A percentile compares a stretch with the other conserved stretches of the same genome.
Conservation (phyloP, 2,888 invertebrate genomes). For the Metalampra italica region DNA sequence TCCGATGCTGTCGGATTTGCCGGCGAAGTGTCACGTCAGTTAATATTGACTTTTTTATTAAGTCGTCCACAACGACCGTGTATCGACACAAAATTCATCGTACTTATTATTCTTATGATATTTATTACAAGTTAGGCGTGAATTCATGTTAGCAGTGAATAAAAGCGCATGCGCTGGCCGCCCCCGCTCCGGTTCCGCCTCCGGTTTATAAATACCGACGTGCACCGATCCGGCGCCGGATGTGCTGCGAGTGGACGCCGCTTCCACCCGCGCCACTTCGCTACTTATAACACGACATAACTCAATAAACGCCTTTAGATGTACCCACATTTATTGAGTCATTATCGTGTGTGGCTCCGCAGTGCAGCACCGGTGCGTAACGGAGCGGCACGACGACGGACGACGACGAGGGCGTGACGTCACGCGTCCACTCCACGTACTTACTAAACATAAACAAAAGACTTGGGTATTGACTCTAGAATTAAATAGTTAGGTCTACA, state of each 20-base stretch:
- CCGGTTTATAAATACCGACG: constrained; percentile 69
- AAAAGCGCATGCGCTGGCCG: constrained; percentile 5
- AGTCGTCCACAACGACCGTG: no score
- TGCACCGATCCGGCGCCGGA: constrained; percentile 68
- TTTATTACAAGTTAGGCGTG: constrained; percentile 7
- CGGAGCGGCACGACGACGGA: background rate
- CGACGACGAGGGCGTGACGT: background rate
- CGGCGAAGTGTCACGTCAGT: no score
- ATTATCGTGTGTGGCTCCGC: constrained; percentile 33
- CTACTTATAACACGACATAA: constrained; percentile 23
- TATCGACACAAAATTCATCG: no score
- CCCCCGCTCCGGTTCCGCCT: constrained; percentile 41
- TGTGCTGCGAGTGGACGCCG: constrained; percentile 30
- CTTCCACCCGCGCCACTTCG: constrained; percentile 25
- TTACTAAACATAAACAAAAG: no score
- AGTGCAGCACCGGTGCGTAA: background rate
- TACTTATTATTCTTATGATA: no score
- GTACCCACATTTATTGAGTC: constrained; percentile 35
- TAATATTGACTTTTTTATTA: no score
- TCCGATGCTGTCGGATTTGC: no score
- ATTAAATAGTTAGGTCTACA: no score
- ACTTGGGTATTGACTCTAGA: no score
- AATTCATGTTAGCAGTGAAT: constrained; percentile 10
- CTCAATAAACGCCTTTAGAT: constrained; percentile 43
- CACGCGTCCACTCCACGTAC: background rate